Base-by-base conservation (phyloP, 2,888 invertebrate genomes). In the Cheilosia vernalis region DNA sequence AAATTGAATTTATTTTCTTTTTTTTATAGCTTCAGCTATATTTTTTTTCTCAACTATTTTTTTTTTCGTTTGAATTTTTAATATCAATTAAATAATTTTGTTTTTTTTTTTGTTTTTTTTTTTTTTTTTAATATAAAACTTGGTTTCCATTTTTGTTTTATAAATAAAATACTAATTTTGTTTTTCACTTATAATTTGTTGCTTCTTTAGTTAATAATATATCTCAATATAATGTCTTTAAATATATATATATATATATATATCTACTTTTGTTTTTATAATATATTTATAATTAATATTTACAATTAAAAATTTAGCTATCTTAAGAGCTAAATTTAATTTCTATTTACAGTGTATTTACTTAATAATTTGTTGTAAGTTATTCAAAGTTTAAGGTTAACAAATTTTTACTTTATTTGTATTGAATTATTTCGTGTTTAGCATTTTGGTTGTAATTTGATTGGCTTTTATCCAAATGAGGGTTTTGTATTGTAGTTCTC, bases 161-260 rank as follows among this genome's bases (percentile, higher is more conserved):
- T 90, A 90, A 90, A 88, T 88, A 88, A 88, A 88, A 90, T 90
- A 91, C 90, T 91, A 89, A 90, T 90, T 90, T 90, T 44, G 44
- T 44, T 44, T 73, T 84, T 74, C 83, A 78, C 69, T 74, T 79
- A 70, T 63, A 81, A 47, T 84, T 73, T 79, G 27, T 72, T 67
- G 51, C 70, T 76, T 74, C 27, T 73, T 78, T 69, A 24, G 63
- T 76, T 77, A 56, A 67, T 85, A 73, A 85, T 88, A 88, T 88
- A 88, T 84, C 88, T 86, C 82, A 86, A 82, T 86, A 86, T 82
- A 86, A 86, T 86, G 86, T 86, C 86, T 86, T 86, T 86, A 86
- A 86, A 86, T 86, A 86, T 84, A 81, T 72, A 72, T 79, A 72
- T 82, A 69, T 72, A 61, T 72, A 72, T 78, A 72, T 82, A 69